Evolutionary conservation across 2,797 vertebrate species (phyloP).

Genomic region (Falco novaeseelandiae): DNA sequence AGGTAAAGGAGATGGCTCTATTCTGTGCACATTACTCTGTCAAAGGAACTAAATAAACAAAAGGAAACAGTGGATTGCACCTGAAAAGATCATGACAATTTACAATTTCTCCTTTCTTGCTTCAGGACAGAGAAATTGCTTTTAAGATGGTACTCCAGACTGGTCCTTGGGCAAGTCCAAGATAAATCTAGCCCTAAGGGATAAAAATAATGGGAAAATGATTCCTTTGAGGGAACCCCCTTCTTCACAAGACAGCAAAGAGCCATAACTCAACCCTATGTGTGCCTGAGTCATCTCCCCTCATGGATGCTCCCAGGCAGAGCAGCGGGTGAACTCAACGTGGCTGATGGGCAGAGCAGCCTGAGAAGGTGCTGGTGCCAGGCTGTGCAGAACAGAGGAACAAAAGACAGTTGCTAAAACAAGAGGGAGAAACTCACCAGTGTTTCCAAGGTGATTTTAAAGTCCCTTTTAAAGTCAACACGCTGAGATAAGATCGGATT

Average conservation of each 20-base stretch:
- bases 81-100: background rate
- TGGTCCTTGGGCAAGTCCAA: background rate
- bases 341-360: background rate
- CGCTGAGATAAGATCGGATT: accelerated
- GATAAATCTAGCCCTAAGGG: background rate
- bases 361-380: background rate
- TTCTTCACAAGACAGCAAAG: background rate
- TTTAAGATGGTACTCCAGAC: background rate
- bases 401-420: background rate
- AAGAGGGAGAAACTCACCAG: background rate
- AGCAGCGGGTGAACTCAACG: background rate
- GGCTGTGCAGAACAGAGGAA: background rate
- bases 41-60: background rate
- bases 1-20: background rate
- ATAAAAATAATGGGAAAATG: background rate
- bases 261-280: background rate
- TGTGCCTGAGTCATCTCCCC: background rate
- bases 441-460: background rate
- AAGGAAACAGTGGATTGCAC: background rate
- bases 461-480: background rate
- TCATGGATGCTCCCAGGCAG: background rate
- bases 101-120: background rate
- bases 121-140: background rate
- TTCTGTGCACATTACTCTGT: background rate
- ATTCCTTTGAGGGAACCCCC: background rate